Evolutionary conservation across 2,113 vertebrate genomes (phyloP).

Genomic region (Pipa parva): DNA sequence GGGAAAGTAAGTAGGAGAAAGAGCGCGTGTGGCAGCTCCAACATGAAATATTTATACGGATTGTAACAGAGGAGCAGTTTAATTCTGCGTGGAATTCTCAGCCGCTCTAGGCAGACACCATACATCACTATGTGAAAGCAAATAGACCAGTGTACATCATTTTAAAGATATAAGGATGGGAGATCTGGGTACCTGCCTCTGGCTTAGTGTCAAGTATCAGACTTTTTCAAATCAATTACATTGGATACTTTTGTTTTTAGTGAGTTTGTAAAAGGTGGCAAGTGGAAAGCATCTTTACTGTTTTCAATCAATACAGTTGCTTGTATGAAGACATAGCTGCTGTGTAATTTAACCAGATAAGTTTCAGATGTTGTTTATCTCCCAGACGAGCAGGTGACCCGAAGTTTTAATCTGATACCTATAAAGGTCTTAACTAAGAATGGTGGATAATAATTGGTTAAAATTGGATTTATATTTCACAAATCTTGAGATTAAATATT

Average conservation of each 20-base stretch:
- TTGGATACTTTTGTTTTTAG: conserved; percentile 15
- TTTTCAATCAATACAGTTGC: conserved; percentile 20
- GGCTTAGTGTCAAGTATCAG: conserved; percentile 26
- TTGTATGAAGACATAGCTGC: conserved; percentile 15
- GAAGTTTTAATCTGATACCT: too few species aligned
- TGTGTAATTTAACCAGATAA: conserved; percentile 5
- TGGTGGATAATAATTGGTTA: too few species aligned
- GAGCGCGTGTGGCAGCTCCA: conserved; percentile 26
- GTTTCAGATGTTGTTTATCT: too few species aligned
- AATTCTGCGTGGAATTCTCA: conserved; percentile 34
- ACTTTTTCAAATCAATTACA: conserved; percentile 25
- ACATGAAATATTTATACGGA: conserved; percentile 41
- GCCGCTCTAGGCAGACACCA: conserved; percentile 24
- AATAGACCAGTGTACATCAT: conserved; percentile 11
- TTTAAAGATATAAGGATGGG: conserved; percentile 24
- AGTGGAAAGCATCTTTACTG: conserved; percentile 22
- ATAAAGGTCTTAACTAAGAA: too few species aligned
- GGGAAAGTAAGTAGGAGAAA: conserved; percentile 15
- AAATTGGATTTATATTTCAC: too few species aligned
- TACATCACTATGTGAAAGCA: conserved; percentile 13
- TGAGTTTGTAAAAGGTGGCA: conserved; percentile 18
- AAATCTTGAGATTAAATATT: too few species aligned
- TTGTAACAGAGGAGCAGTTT: conserved; percentile 21
- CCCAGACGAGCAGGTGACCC: too few species aligned
- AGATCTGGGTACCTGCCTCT: conserved; percentile 24